Conservation (phyloP, 2,797 vertebrate species). For the Arrhamphus sclerolepis region DNA sequence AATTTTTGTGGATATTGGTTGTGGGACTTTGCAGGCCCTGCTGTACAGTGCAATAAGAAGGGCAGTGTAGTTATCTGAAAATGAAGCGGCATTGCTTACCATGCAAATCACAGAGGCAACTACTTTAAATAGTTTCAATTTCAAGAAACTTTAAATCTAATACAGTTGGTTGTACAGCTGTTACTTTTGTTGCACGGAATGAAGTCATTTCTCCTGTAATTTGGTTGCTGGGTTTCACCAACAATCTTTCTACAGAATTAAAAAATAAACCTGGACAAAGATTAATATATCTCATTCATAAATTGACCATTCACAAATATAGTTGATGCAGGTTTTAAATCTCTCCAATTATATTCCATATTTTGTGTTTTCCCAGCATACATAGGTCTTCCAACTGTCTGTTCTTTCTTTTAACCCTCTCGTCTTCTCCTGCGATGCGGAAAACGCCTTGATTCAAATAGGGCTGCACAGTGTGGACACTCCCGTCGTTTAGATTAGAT, state of each 20-base stretch:
- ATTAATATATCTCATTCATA: not conserved
- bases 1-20: slow-evolving; percentile 75
- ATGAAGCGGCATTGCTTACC: slow-evolving; percentile 25
- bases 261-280: not conserved
- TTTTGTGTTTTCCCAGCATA: slow-evolving; percentile 1
- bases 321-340: not conserved
- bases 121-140: slow-evolving; percentile 3
- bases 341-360: slow-evolving; percentile 1
- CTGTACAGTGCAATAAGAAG: slow-evolving; percentile 47
- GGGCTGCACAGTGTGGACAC: slow-evolving; percentile 64
- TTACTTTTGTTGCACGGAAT: not conserved
- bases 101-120: slow-evolving; percentile 33
- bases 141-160: slow-evolving; percentile 3
- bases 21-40: slow-evolving; percentile 64
- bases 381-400: slow-evolving; percentile 18
- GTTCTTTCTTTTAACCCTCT: slow-evolving; percentile 52
- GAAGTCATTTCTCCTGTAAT: not conserved
- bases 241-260: not conserved
- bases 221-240: no score
- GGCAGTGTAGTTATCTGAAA: slow-evolving; percentile 42
- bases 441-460: slow-evolving; percentile 76
- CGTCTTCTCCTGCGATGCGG: slow-evolving; percentile 29
- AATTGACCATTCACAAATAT: not conserved
- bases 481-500: slow-evolving; percentile 66
- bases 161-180: no score